Base-by-base conservation (phyloP, 2,113 vertebrate species). In the Nesogale talazaci region DNA sequence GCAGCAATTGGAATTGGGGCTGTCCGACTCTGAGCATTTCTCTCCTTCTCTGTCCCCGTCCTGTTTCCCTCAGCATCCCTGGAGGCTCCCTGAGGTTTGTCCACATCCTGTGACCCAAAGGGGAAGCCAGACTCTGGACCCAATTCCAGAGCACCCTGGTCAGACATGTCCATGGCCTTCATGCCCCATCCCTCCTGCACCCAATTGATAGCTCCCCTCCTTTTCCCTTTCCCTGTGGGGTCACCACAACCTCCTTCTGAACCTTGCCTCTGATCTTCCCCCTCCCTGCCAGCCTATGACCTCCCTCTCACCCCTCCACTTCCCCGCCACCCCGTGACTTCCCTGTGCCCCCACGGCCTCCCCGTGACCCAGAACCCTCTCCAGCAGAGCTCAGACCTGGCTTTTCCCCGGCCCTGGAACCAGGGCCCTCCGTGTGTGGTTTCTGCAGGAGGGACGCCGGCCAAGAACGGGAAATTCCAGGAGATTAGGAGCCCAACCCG, bases 381-480 rank as follows among this genome's bases (percentile, higher is more conserved):
- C 15, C 29, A 9, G 1, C 7, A 7, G 27, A n/a, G 25, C 3
- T 1, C 2, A 4, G 10, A 2, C 36, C 4, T 23, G 40, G 57
- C 56, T 52, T 52, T 72, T 6, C 70, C 22, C 14, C 1, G 0
- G 38, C n/a, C 25, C 59, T 56, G 52, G 0, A 1, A 25, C 67
- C 65, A 5, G 81, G 27, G 61, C 0, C 72, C 46, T 17, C 4
- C 12, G 19, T 19, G 6, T 77, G 80, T 74, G 91, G 80, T 15
- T 74, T 82, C 69, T 70, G n/a, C 29, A 25, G 65, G 12, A 65
- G 31, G 74, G 46, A 14, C 2, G 1, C 31, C 29, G 9, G 52
- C 94, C 92, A 67, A 31, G 2, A 8, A 75, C 4, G 1, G 69
- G 79, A 59, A 65, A 65, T 94, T 67, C 76, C 92, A 80, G 78